Evolutionary conservation across 2,113 vertebrate species (phyloP).

Genomic region (Callorhinus ursinus): DNA sequence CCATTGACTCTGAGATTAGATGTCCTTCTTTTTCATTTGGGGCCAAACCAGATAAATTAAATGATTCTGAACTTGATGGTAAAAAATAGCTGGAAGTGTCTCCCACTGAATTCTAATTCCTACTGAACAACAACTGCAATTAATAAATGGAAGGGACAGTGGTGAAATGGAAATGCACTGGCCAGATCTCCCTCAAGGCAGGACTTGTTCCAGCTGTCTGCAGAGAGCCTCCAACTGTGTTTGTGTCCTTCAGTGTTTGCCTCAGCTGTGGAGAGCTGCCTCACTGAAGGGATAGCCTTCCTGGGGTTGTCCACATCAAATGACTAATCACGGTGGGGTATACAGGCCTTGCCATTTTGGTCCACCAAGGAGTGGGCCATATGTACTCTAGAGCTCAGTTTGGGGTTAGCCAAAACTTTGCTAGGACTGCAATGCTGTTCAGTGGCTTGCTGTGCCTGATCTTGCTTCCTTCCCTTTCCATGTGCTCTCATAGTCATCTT

Average conservation of each 20-base stretch:
- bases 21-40: neutral
- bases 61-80: constrained; percentile 24
- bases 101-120: neutral
- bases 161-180: neutral
- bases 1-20: neutral
- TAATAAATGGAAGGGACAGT: neutral
- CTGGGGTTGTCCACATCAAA: neutral
- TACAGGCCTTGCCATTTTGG: neutral
- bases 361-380: neutral
- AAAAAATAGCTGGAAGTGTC: neutral
- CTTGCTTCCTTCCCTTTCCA: neutral
- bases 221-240: neutral
- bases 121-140: neutral
- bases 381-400: neutral
- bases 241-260: neutral
- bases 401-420: neutral
- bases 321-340: neutral
- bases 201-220: neutral
- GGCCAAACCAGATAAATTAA: neutral
- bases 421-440: neutral
- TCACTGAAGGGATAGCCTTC: neutral
- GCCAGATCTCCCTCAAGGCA: neutral
- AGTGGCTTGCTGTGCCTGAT: fast-evolving
- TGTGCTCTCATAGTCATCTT: neutral
- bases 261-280: neutral